These are phyloP conservation scores for Agapornis canus DNA, from an alignment of 2,797 vertebrate genomes.

Conservation along the genomic window DNA sequence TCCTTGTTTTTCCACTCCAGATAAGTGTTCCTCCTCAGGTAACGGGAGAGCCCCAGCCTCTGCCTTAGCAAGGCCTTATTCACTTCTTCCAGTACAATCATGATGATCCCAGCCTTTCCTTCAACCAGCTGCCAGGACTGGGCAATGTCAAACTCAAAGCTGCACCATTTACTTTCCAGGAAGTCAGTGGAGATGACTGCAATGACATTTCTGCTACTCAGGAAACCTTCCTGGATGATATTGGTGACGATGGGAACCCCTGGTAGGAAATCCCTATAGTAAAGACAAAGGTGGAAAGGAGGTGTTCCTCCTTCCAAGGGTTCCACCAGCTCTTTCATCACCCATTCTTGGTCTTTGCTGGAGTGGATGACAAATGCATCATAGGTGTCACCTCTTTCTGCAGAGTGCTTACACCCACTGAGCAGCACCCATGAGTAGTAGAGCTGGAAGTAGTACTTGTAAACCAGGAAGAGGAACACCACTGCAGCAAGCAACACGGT, in stretches of 20 bases:
- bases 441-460: slow-evolving; percentile 79
- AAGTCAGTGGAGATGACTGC: slow-evolving; percentile 78
- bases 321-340: slow-evolving; percentile 79
- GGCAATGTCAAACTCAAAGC: slow-evolving; percentile 81
- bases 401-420: slow-evolving; percentile 57
- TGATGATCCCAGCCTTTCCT: slow-evolving; percentile 78
- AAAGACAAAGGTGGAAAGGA: slow-evolving; percentile 80
- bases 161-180: slow-evolving; percentile 82
- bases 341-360: slow-evolving; percentile 83
- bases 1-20: slow-evolving; percentile 79
- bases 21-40: slow-evolving; percentile 82
- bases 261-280: slow-evolving; percentile 81
- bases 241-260: slow-evolving; percentile 81
- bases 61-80: slow-evolving; percentile 72
- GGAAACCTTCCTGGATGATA: slow-evolving; percentile 82
- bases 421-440: slow-evolving; percentile 73
- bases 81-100: slow-evolving; percentile 78
- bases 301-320: slow-evolving; percentile 79
- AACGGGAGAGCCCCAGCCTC: slow-evolving; percentile 78
- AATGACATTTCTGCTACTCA: slow-evolving; percentile 79
- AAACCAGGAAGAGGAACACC: slow-evolving; percentile 38
- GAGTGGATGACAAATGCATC: slow-evolving; percentile 88
- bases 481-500: background rate
- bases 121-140: slow-evolving; percentile 82
- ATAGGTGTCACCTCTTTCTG: slow-evolving; percentile 65